These are phyloP conservation scores for Panagrolaimus sp. DNA, from an alignment of 1,140 invertebrate genomes.

Conservation along the genomic window DNA sequence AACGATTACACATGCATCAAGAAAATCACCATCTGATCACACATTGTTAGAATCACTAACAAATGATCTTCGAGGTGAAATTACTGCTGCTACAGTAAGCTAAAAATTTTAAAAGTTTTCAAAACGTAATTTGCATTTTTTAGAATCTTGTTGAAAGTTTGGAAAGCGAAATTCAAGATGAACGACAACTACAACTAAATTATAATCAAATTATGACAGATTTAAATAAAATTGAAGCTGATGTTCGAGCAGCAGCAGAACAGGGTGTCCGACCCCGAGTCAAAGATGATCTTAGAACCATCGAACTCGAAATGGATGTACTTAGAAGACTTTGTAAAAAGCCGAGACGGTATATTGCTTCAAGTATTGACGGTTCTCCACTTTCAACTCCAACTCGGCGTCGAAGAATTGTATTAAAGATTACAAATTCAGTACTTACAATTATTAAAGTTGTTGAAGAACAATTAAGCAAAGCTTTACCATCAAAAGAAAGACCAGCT, in stretches of 20 bases:
- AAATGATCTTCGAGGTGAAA: conserved; percentile 4
- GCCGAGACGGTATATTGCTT: conserved; percentile 5
- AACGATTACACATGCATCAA: neutral
- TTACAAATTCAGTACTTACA: neutral
- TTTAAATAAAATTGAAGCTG: conserved; percentile 1
- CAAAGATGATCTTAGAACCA: neutral
- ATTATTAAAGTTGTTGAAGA: conserved; percentile 18
- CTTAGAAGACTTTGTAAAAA: conserved; percentile 2
- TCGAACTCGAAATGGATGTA: conserved; percentile 13
- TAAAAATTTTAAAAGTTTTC: neutral
- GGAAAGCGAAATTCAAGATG: conserved; percentile 9
- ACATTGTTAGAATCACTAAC: neutral
- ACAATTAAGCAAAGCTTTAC: neutral
- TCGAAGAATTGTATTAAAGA: conserved; percentile 10
- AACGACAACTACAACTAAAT: neutral
- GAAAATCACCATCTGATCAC: conserved; percentile 9
- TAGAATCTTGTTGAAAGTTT: conserved; percentile 3
- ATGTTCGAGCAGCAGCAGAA: neutral
- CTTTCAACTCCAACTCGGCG: conserved; percentile 6
- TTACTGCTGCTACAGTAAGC: neutral
- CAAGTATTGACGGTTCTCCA: conserved; percentile 7
- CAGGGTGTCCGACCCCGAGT: neutral
- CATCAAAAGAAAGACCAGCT: neutral
- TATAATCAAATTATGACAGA: conserved; percentile 2
- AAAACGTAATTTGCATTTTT: neutral